A percentile compares a stretch with the other conserved stretches of the same genome.
phyloP scores from a whole-genome alignment of 2,888 invertebrate genomes.

The Polydesmus complanatus region DNA sequence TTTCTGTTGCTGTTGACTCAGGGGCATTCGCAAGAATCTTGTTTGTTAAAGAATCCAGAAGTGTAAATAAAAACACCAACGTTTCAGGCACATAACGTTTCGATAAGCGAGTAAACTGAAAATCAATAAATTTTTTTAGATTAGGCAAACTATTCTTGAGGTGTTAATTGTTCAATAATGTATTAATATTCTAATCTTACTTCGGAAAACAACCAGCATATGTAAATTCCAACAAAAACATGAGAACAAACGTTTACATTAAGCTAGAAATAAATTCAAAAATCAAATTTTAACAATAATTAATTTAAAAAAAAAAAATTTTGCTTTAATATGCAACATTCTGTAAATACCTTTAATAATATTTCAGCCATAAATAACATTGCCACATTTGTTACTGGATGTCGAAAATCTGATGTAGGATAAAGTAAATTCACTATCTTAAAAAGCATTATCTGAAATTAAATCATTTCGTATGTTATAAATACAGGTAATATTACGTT shows the following conservation, averaged over 20 bases:
- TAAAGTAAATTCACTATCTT: constrained; percentile 67
- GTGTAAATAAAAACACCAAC: background rate
- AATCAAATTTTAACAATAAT: background rate
- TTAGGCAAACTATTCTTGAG: background rate
- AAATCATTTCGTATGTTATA: constrained; percentile 11
- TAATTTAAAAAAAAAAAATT: background rate
- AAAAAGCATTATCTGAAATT: constrained; percentile 52
- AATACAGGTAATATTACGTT: constrained; percentile 4
- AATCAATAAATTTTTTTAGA: background rate
- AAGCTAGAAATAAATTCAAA: constrained; percentile 33
- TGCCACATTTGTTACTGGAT: constrained; percentile 74
- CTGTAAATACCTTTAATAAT: constrained; percentile 34
- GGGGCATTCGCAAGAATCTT: background rate
- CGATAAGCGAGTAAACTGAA: background rate
- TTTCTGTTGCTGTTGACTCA: too few relatives aligned
- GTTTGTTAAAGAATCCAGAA: background rate
- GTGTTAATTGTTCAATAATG: background rate
- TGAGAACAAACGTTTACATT: constrained; percentile 50
- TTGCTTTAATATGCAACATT: too few relatives aligned
- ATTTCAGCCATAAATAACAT: constrained; percentile 71
- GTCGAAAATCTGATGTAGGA: constrained; percentile 78
- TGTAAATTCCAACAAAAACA: constrained; percentile 60
- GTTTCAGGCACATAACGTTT: background rate
- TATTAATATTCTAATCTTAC: constrained; percentile 32
- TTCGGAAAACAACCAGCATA: constrained; percentile 58